Base-by-base conservation (phyloP, 2,113 vertebrate species). In the Thunnus maccoyii region DNA sequence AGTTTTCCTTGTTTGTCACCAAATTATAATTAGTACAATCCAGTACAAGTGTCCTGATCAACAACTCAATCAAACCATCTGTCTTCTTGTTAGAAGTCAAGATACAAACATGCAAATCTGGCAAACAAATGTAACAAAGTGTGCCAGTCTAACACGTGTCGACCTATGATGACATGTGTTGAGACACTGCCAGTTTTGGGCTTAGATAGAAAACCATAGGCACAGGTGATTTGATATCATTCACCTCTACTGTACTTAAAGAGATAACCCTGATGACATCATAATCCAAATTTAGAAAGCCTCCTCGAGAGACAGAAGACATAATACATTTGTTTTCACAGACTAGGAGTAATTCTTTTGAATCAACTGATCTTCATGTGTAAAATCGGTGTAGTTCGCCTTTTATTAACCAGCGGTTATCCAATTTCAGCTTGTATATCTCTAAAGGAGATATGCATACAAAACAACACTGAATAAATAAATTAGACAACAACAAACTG, bases 381-480 rank as follows among this genome's bases (percentile, higher is more conserved):
- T 12, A 32, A 20, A 51, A 44, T 50, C 36, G 0, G 44, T 20
- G 14, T 3, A 70, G 18, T 15, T 1, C 5, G 3, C 15, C 9
- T 56, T 47, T 22, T 16, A 56, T 36, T 58, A 17, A 51, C 60
- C 51, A 68, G 27, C 6, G 3, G 2, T 12, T 32, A 20, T 63
- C 46, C 61, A 18, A 36, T 56, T 72, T 47, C 1, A 41, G 56
- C 9, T 68, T 27, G 5, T 5, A 20, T 15, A 25, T 32, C 14
- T 15, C 8, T 64, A 10, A 15, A 48, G 18, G 18, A 55, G 9
- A 44, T 25, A 41, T 32, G 41, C 36, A 66, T 20, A 32, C 22
- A 63, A 61, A 73, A 46, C 47, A 72, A 32, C 18, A 36, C n/a
- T 8, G 20, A 72, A 58, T 20, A 64, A 71, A 75, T 51, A 25